A percentile compares a stretch with the other conserved stretches of the same genome.
phyloP scores from a whole-genome alignment of 35 echinoderm and acorn worm genomes.

The Amphiura filiformis region DNA sequence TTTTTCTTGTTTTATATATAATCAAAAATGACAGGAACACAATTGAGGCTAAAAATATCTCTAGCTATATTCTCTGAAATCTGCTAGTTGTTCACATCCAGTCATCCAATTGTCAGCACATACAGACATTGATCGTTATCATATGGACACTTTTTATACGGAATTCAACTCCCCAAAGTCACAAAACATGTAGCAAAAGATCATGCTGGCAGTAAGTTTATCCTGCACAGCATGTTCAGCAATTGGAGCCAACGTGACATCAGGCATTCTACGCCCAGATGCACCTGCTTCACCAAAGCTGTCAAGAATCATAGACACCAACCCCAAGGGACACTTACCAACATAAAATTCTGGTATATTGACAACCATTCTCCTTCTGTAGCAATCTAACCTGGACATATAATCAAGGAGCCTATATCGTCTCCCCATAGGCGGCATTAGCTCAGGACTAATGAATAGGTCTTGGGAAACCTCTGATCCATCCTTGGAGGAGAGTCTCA shows the following conservation, averaged over 20 bases:
- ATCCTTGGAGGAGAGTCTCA: constrained; percentile 7
- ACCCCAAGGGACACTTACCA: constrained; percentile 61
- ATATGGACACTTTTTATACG: no score
- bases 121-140: no score
- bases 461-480: constrained; percentile 18
- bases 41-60: no score
- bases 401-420: constrained; percentile 69
- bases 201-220: no score
- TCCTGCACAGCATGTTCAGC: no score
- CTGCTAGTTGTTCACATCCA: no score
- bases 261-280: no score
- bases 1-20: no score
- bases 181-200: not conserved
- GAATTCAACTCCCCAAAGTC: not conserved
- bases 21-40: no score
- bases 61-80: no score
- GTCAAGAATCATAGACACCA: not conserved
- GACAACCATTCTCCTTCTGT: constrained; percentile 65
- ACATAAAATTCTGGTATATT: constrained; percentile 96
- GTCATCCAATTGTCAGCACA: no score
- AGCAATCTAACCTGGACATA: constrained; percentile 84
- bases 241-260: no score
- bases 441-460: constrained; percentile 82
- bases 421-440: constrained; percentile 78
- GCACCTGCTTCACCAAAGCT: not conserved